A percentile compares a stretch with the other conserved stretches of the same genome.
Conservation (phyloP, 2,113 vertebrate genomes). For the Tachuris rubrigastra region DNA sequence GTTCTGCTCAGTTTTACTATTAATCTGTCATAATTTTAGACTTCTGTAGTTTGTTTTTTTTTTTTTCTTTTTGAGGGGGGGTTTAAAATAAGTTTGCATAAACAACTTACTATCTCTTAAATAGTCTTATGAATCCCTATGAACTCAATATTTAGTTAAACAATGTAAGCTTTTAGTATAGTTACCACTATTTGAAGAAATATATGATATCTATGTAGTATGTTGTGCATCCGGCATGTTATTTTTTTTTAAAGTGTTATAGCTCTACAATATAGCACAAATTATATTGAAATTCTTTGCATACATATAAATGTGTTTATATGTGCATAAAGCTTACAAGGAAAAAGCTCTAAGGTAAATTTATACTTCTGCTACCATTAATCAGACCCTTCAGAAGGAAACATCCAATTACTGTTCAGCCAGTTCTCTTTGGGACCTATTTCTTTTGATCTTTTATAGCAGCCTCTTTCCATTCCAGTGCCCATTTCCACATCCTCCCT, state of each 20-base stretch:
- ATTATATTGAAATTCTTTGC: not conserved
- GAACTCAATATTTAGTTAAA: not conserved
- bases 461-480: constrained; percentile 9
- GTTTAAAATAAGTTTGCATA: not conserved
- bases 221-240: not conserved
- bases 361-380: not conserved
- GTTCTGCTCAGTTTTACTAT: not conserved
- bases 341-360: constrained; percentile 31
- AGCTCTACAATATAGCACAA: not conserved
- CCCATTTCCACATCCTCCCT: constrained; percentile 20
- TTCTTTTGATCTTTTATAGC: constrained; percentile 57
- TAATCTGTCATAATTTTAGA: not conserved
- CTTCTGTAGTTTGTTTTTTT: not conserved
- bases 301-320: not conserved
- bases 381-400: constrained; percentile 27
- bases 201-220: not conserved
- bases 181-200: not conserved
- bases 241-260: not conserved
- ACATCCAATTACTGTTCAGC: constrained; percentile 26
- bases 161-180: not conserved
- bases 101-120: not conserved
- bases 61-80: not conserved
- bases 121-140: not conserved
- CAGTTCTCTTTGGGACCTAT: constrained; percentile 28
- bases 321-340: not conserved